Base-by-base conservation (phyloP, 2,113 vertebrate species). In the Oenanthe oenanthe region DNA sequence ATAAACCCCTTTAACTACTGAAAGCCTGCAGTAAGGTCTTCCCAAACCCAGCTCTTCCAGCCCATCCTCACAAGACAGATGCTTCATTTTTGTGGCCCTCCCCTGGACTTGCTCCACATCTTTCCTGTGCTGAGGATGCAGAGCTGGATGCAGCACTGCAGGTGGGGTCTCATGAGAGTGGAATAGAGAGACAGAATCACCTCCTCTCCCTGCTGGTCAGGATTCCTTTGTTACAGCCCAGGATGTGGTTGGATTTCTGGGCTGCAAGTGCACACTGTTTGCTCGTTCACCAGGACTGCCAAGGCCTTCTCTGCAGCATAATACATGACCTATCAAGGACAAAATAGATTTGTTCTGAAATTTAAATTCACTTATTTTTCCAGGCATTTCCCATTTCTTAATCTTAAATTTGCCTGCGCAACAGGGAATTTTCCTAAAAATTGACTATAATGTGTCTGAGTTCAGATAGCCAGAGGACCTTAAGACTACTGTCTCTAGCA, bases 271-370 rank as follows among this genome's bases (percentile, higher is more conserved):
- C n/a, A 36, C 48, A 5, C 9, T 18, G 1, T 61, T 75, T 15
- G 17, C 40, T 54, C 0, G 0, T 42, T 28, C 31, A 68, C 25
- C 18, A 34, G 9, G 7, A 26, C 6, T 2, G 6, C 13, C 17
- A 68, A 40, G n/a, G 18, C 17, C 24, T 45, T 38, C 68, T 54
- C 67, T 47, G 40, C 13, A 31, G 13, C 13, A 58, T 32, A 67
- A 28, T 20, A 34, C 85, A 65, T 82, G 31, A 56, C 20, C 13
- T 43, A 42, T 36, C 19, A 85, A 75, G 28, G n/a, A n/a, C 14
- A 87, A 93, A 85, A 74, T 4, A 13, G 21, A n/a, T 63, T 89
- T 87, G 7, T 10, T 85, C n/a, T 81, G 53, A 79, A 72, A 75
- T 57, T n/a, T 22, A 68, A 85, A 82, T 45, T 63, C 2, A 61